Conservation (phyloP, 2,113 vertebrate genomes). For the Aythya baeri region DNA sequence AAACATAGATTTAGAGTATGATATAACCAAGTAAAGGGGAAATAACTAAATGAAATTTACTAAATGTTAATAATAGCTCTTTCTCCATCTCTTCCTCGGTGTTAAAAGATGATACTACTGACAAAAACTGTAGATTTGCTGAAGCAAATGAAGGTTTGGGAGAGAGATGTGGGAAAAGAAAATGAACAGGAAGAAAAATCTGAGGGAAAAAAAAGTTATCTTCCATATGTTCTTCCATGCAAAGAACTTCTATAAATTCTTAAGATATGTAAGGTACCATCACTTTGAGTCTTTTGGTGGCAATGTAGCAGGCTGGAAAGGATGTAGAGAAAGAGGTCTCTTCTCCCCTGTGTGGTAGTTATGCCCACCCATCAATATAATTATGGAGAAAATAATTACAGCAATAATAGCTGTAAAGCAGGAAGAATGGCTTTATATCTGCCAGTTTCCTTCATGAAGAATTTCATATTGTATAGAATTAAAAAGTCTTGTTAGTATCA, state of each 20-base stretch:
- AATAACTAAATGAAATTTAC: neutral
- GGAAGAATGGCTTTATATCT: neutral
- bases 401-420: neutral
- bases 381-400: neutral
- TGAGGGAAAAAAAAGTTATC: fast-evolving
- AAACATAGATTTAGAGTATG: neutral
- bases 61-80: neutral
- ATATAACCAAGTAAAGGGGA: neutral
- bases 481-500: neutral
- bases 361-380: neutral
- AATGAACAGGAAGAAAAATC: neutral
- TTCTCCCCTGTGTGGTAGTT: neutral
- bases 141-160: neutral
- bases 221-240: neutral
- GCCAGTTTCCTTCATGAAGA: neutral
- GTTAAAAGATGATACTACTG: neutral
- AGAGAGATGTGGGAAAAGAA: neutral
- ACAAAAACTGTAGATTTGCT: neutral
- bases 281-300: neutral
- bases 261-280: neutral
- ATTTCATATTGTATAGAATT: neutral
- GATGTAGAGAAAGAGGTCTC: neutral
- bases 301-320: neutral
- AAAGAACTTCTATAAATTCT: neutral
- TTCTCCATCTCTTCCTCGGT: neutral